These are phyloP conservation scores for Belgica antarctica DNA, from an alignment of 2,888 invertebrate species.

Conservation along the genomic window DNA sequence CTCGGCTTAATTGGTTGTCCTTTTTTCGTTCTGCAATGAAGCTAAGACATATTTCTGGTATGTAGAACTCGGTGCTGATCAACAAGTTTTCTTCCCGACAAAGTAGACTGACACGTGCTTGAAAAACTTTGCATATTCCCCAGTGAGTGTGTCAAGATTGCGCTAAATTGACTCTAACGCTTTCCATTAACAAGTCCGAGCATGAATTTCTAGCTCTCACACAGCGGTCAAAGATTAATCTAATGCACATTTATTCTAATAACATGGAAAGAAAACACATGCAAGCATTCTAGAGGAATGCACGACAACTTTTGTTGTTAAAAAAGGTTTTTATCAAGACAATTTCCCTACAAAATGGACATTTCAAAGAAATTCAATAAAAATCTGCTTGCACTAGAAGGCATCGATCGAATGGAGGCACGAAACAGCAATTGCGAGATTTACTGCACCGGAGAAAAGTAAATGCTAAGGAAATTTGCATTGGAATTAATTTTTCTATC, in stretches of 20 bases:
- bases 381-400: no score
- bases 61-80: neutral
- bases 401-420: no score
- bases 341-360: no score
- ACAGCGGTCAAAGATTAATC: conserved; percentile 12
- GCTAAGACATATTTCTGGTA: neutral
- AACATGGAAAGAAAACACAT: conserved; percentile 13
- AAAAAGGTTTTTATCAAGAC: no score
- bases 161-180: neutral
- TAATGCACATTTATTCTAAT: conserved; percentile 16
- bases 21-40: neutral
- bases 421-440: conserved; percentile 9
- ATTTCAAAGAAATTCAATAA: no score
- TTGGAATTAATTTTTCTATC: conserved; percentile 10
- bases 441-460: neutral
- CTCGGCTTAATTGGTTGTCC: neutral
- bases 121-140: neutral
- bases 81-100: neutral
- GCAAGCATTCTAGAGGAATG: no score
- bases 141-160: conserved; percentile 6
- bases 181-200: neutral
- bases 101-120: conserved; percentile 5
- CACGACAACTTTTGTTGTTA: no score
- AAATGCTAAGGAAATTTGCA: conserved; percentile 15
- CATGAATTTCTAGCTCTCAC: conserved; percentile 14